A percentile compares a stretch with the other conserved stretches of the same genome.
phyloP scores from a whole-genome alignment of 2,797 vertebrate species.

The Cheirogaleus major region DNA sequence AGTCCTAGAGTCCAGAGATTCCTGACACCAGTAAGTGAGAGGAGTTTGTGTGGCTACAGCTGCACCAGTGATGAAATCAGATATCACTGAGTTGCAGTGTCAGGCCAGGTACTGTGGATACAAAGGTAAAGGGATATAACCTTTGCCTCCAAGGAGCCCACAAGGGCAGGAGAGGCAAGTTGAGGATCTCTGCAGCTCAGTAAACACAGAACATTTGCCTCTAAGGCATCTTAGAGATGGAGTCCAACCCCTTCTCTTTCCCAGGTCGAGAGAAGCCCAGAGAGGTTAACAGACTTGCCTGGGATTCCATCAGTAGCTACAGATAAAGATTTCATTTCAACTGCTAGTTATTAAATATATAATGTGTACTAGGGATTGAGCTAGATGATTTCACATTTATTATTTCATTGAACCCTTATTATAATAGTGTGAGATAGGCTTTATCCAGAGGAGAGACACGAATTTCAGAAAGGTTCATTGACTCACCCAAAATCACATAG shows the following conservation, averaged over 20 bases:
- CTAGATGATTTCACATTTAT: not conserved
- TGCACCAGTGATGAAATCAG: not conserved
- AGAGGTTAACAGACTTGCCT: not conserved
- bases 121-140: not conserved
- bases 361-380: not conserved
- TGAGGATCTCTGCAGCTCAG: not conserved
- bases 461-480: not conserved
- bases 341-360: not conserved
- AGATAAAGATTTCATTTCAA: not conserved
- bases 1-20: not conserved
- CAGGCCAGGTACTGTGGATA: not conserved
- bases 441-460: not conserved
- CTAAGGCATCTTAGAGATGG: not conserved
- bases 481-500: not conserved
- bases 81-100: not conserved
- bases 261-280: not conserved
- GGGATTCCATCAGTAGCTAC: not conserved
- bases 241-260: not conserved
- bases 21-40: not conserved
- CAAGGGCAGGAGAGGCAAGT: not conserved
- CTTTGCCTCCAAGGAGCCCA: not conserved
- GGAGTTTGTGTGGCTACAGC: not conserved
- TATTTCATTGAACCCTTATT: not conserved
- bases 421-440: not conserved
- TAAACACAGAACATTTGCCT: not conserved